Evolutionary conservation across 2,888 invertebrate species (phyloP), one percentile per base, ranked within the genome.

Genomic region (Eristalis intricaria): DNA sequence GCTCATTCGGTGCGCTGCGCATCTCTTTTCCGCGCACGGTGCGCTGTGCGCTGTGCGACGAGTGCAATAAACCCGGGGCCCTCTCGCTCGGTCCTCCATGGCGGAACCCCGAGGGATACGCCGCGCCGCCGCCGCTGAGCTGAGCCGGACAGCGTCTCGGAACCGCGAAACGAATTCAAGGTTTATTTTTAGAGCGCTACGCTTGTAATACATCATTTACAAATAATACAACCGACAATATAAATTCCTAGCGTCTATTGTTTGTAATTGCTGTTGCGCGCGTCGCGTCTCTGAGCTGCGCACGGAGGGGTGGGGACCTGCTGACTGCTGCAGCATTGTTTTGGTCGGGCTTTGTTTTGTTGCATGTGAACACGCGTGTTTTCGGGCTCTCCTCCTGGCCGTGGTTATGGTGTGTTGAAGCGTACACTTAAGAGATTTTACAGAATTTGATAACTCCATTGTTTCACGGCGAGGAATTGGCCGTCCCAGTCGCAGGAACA

Each of bases 171-270:
- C 87, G 73, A 83, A 84, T 76, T 80, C 79, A 76, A 69, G 83
- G 83, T 87, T 84, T 87, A 87, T 87, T 87, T 87, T 87, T 84
- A 87, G 84, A 87, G 79, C 83, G 83, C 84, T 87, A 84, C 79
- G 87, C 87, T 87, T 89, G 88, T 89, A 89, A 89, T 89, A 89
- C 89, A 89, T 89, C 88, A 89, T 88, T 89, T 89, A 88, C 89
- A 89, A 89, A 89, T 89, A 88, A 76, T 87, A 89, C 89, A 89
- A 88, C 88, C 82, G 84, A 82, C 88, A 83, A 87, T 87, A 87
- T 87, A 87, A 87, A 87, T 87, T 87, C 87, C 80, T 87, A 83
- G 87, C 79, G 68, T 87, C 83, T 87, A 87, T 87, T 87, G 87
- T 87, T 84, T 87, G 87, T 87, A 87, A 87, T 87, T 87, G 87